Evolutionary conservation across 2,888 invertebrate genomes (phyloP).

Genomic region (Lycophotia porphyrea): DNA sequence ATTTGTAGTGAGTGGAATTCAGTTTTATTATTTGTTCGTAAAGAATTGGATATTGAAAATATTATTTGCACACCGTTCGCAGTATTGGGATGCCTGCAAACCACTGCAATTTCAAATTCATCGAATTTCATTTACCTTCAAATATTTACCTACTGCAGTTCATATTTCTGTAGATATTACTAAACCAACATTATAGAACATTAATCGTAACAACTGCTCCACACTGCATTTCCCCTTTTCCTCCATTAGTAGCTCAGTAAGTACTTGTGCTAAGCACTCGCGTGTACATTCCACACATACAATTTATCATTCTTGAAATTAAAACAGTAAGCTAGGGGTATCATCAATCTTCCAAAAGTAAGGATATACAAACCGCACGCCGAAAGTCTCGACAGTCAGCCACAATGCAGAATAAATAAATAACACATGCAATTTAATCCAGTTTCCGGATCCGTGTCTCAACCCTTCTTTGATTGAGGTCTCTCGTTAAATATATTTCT

Average conservation of each 20-base stretch:
- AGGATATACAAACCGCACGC: slow-evolving; percentile 38
- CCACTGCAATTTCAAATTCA: neutral
- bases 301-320: slow-evolving; percentile 59
- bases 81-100: neutral
- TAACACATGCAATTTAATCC: slow-evolving; percentile 54
- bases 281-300: slow-evolving; percentile 43
- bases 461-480: slow-evolving; percentile 35
- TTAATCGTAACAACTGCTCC: slow-evolving; percentile 29
- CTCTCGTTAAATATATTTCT: slow-evolving; percentile 37
- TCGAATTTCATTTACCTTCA: neutral
- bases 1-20: neutral
- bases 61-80: neutral
- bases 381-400: slow-evolving; percentile 39
- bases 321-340: slow-evolving; percentile 54
- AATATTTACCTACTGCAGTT: neutral
- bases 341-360: slow-evolving; percentile 61
- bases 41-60: neutral
- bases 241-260: slow-evolving; percentile 46
- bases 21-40: neutral
- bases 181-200: slow-evolving; percentile 36
- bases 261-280: slow-evolving; percentile 40
- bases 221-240: slow-evolving; percentile 31
- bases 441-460: slow-evolving; percentile 16
- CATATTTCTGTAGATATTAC: slow-evolving; percentile 3
- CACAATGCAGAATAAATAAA: slow-evolving; percentile 52